Evolutionary conservation across 2,113 vertebrate species (phyloP), one percentile per base, ranked within the genome.

Genomic region (Xenus cinereus): DNA sequence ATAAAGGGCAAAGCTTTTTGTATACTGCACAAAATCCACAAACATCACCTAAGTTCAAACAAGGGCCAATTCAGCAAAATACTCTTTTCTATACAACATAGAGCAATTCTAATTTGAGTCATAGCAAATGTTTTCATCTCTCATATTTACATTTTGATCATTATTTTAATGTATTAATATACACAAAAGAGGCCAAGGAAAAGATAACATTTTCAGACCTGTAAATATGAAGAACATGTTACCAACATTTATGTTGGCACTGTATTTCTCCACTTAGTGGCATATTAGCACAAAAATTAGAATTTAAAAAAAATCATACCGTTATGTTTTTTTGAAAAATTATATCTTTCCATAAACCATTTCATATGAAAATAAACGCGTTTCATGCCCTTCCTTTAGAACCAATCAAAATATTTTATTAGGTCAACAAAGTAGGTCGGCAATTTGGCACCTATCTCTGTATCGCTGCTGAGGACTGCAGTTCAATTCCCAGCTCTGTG

Each of bases 321-420:
- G 84, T 84, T 80, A 79, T n/a, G 43, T 22, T 90, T 84, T 90
- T 90, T 76, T 77, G 6, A 26, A 74, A 88, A 95, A 94, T 62
- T 43, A 23, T 77, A 46, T 75, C 56, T 94, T 90, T 79, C 64
- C 80, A 93, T 94, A 96, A 92, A 53, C 57, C 48, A 85, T 95
- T 93, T 93, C 43, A 54, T 64, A 77, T 51, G 54, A 91, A 97
- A 97, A 96, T 79, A 96, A 51, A 54, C 3, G 10, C 33, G 26
- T 67, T 97, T 95, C 89, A 93, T 76, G 62, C 15, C n/a, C 21
- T 90, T 88, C 72, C 81, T 89, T 87, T 94, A 90, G 76, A 95
- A 94, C 73, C 54, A 96, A 93, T 20, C 50, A 96, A 95, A 97
- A 97, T 93, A 96, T 97, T 97, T 97, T 92, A 95, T 73, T 90